Evolutionary conservation across 1,140 invertebrate species (phyloP).

Genomic region (Philotrypesis tridentata): DNA sequence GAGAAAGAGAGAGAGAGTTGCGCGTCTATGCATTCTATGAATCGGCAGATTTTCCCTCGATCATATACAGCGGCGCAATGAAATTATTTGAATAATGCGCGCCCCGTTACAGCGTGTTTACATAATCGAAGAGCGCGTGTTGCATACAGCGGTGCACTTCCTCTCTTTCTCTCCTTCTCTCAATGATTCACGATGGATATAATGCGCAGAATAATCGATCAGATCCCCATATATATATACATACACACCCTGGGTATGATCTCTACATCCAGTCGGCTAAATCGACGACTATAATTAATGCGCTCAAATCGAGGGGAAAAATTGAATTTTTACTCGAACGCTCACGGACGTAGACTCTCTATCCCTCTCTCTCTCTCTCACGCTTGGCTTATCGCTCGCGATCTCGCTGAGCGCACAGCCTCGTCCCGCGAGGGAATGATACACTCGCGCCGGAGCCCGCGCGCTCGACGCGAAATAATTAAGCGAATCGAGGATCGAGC

Average conservation of each 20-base stretch:
- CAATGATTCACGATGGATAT: no score
- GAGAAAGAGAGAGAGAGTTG: no score
- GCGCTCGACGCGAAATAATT: slow-evolving; percentile 24
- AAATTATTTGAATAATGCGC: not conserved
- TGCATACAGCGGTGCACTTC: not conserved
- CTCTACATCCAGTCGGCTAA: not conserved
- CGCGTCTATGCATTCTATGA: no score
- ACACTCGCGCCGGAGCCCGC: no score
- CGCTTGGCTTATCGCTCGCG: not conserved
- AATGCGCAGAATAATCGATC: no score
- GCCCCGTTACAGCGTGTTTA: not conserved
- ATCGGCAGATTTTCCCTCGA: no score
- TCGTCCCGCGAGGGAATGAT: no score
- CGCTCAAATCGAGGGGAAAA: not conserved
- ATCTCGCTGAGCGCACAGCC: not conserved
- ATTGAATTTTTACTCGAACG: not conserved
- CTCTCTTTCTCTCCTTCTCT: no score
- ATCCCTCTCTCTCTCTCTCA: no score
- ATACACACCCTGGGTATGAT: no score
- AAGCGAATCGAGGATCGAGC: slow-evolving; percentile 26
- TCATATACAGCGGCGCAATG: not conserved
- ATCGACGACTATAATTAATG: not conserved
- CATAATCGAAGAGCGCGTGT: not conserved
- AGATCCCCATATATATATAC: no score
- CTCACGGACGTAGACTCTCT: no score